Base-by-base conservation (phyloP, 2,113 vertebrate species). In the Sterna hirundo region DNA sequence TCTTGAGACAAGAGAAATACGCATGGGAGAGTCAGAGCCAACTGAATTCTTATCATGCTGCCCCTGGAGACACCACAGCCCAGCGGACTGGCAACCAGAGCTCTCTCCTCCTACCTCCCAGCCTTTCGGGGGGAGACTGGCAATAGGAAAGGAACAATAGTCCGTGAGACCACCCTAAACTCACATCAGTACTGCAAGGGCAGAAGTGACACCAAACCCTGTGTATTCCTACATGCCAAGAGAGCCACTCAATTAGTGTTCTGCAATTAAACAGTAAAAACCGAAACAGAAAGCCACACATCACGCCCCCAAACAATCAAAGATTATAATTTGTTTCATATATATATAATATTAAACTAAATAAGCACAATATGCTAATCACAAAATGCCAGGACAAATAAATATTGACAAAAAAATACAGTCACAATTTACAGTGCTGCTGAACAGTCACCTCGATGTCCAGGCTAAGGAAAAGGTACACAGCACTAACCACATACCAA, bases 11-110 rank as follows among this genome's bases (percentile, higher is more conserved):
- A 66, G 54, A 93, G 61, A 80, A 95, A 85, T 27, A 57, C 0
- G 2, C 81, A 69, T 2, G 15, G 58, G 81, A 86, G 86, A 85
- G 76, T 11, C 25, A n/a, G 65, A 89, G 82, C 57, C 92, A 94
- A 86, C 44, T 14, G 49, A 93, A 95, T 90, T 93, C 90, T 83
- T 83, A 61, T 6, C 4, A 9, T 8, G 54, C 87, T 95, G 44
- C 42, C 82, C 83, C 78, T 72, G 70, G 87, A 94, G 81, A 91
- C 82, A 82, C 1, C 23, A 60, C 23, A 68, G 51, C 42, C 4
- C 11, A 77, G 42, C 4, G 4, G 69, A 51, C 38, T 47, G 76
- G 88, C 77, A 94, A 52, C 10, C 30, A 89, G 52, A 89, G 44
- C 57, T 69, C 61, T 72, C 57, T 38, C 44, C 68, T 78, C 47